A percentile compares a stretch with the other conserved stretches of the same genome.
Evolutionary conservation across 2,797 vertebrate species (phyloP).

Genomic region (Acomys russatus): DNA sequence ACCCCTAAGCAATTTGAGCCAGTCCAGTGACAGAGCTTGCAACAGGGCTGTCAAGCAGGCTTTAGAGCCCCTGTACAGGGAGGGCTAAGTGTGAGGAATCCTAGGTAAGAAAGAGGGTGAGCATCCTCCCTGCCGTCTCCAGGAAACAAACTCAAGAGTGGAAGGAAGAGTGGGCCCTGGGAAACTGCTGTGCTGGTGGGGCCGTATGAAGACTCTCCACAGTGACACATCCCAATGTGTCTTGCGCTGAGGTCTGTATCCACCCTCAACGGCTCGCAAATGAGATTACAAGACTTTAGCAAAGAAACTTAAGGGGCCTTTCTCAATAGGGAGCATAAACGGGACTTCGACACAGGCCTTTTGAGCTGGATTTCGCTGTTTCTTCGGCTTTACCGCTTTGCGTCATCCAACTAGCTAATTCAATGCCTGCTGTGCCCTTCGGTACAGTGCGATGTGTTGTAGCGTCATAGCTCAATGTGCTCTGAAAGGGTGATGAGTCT

Average conservation of each 20-base stretch:
- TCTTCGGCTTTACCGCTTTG: not conserved
- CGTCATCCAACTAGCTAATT: not conserved
- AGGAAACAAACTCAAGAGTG: not conserved
- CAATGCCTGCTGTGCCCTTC: not conserved
- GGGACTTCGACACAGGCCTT: not conserved
- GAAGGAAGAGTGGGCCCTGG: not conserved
- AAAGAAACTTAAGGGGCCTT: not conserved
- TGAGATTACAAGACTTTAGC: not conserved
- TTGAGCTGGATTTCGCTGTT: not conserved
- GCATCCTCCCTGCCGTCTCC: not conserved
- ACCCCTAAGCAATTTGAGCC: constrained; percentile 14
- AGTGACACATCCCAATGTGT: not conserved
- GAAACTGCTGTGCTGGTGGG: constrained; percentile 10
- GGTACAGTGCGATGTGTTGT: not conserved
- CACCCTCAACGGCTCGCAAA: constrained; percentile 2
- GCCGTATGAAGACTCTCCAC: not conserved
- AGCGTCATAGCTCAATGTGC: fast-evolving
- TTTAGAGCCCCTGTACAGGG: not conserved
- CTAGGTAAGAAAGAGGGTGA: not conserved
- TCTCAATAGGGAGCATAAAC: constrained; percentile 14
- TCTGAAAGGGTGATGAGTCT: constrained; percentile 5
- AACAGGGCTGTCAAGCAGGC: not conserved
- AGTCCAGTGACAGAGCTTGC: constrained; percentile 8
- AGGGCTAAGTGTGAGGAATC: not conserved
- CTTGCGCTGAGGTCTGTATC: not conserved